phyloP scores from a whole-genome alignment of 2,888 invertebrate genomes.

The Halocaridina rubra region DNA sequence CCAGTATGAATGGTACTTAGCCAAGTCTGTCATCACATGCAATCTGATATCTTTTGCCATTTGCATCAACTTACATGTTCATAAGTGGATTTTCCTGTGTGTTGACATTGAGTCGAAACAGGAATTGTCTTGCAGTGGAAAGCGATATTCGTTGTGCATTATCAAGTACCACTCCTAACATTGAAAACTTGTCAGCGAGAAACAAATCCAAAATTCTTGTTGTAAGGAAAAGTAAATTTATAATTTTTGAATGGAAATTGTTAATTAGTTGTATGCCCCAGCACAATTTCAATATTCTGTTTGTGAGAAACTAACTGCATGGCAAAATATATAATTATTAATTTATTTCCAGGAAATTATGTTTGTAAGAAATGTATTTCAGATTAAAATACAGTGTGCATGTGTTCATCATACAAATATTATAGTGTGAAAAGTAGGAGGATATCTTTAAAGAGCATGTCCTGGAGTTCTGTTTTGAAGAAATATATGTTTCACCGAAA shows the following conservation, averaged over 20 bases:
- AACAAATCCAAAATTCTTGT: neutral
- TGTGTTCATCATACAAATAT: too few relatives aligned
- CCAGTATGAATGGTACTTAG: neutral
- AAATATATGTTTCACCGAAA: neutral
- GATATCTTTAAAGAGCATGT: too few relatives aligned
- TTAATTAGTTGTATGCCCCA: neutral
- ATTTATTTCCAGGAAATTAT: neutral
- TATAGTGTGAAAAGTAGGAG: too few relatives aligned
- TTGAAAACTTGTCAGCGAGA: constrained; percentile 2
- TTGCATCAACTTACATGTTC: neutral
- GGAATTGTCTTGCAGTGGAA: neutral
- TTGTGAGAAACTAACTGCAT: neutral
- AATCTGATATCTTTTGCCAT: neutral
- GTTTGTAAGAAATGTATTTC: neutral
- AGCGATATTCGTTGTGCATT: constrained; percentile 3
- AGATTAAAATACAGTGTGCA: too few relatives aligned
- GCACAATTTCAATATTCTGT: too few relatives aligned
- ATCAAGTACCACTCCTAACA: neutral
- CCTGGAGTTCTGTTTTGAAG: too few relatives aligned
- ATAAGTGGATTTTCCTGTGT: neutral
- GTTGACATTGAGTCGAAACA: neutral
- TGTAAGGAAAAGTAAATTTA: neutral
- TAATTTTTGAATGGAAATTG: neutral
- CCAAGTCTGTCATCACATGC: neutral
- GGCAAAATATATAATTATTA: neutral